phyloP scores from a whole-genome alignment of 2,888 invertebrate species.

The Eupithecia subumbrata region DNA sequence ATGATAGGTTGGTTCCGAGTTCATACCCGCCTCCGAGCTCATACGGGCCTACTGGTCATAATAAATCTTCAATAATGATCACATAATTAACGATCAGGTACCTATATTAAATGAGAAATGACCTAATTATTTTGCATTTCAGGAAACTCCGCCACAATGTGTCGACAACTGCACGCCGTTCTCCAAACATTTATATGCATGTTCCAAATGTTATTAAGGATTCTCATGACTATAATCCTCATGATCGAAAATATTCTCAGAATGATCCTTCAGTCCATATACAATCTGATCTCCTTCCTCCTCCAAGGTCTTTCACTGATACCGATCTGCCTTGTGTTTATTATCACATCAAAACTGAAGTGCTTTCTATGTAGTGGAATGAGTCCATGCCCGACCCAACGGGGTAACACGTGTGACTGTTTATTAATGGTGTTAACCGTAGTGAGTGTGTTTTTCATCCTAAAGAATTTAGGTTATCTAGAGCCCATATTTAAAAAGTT shows the following conservation, averaged over 20 bases:
- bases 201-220: constrained; percentile 68
- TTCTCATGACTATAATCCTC: constrained; percentile 71
- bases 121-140: background rate
- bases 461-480: background rate
- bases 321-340: constrained; percentile 43
- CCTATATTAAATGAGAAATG: background rate
- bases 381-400: background rate
- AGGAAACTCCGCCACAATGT: constrained; percentile 2
- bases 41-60: background rate
- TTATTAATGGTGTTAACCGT: background rate
- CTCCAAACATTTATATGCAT: constrained; percentile 56
- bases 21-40: background rate
- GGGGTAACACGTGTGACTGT: constrained; percentile 1
- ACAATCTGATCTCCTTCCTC: constrained; percentile 69
- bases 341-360: background rate
- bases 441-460: background rate
- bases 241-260: constrained; percentile 72
- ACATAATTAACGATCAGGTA: too few species aligned
- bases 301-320: constrained; percentile 67
- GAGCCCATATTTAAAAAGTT: background rate
- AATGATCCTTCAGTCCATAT: constrained; percentile 67
- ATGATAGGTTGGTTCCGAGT: background rate
- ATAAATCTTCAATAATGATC: background rate
- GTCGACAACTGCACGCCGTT: background rate
- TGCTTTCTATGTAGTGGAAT: background rate